Evolutionary conservation across 2,888 invertebrate species (phyloP).

Genomic region (Acronicta psi): DNA sequence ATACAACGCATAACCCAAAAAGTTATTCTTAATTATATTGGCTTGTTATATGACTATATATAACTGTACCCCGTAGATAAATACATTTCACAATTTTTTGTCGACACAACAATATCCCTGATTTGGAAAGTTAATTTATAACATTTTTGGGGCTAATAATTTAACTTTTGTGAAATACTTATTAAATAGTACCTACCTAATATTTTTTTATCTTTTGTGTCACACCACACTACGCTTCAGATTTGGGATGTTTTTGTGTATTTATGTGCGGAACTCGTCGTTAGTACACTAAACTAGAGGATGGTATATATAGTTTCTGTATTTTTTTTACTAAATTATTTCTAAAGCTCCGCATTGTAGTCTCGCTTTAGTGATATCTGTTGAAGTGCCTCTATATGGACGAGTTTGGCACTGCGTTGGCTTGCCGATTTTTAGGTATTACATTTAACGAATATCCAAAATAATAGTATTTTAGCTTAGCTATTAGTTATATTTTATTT

Average conservation of each 20-base stretch:
- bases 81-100: background rate
- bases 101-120: constrained; percentile 1
- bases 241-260: constrained; percentile 9
- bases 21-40: background rate
- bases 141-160: too few species aligned
- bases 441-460: constrained; percentile 20
- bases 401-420: constrained; percentile 36
- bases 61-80: background rate
- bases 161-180: too few species aligned
- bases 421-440: constrained; percentile 36
- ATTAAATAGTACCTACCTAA: too few species aligned
- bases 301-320: background rate
- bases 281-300: constrained; percentile 13
- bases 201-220: too few species aligned
- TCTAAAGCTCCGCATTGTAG: constrained; percentile 9
- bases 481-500: constrained; percentile 32
- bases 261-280: constrained; percentile 23
- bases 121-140: background rate
- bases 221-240: background rate
- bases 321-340: constrained; percentile 3
- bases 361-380: constrained; percentile 12
- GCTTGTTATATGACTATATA: background rate
- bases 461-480: constrained; percentile 26
- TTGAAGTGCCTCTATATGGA: constrained; percentile 3
- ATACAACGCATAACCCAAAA: constrained; percentile 6